Conservation (phyloP, 2,888 invertebrate species). For the Coleophora flavipennella region DNA sequence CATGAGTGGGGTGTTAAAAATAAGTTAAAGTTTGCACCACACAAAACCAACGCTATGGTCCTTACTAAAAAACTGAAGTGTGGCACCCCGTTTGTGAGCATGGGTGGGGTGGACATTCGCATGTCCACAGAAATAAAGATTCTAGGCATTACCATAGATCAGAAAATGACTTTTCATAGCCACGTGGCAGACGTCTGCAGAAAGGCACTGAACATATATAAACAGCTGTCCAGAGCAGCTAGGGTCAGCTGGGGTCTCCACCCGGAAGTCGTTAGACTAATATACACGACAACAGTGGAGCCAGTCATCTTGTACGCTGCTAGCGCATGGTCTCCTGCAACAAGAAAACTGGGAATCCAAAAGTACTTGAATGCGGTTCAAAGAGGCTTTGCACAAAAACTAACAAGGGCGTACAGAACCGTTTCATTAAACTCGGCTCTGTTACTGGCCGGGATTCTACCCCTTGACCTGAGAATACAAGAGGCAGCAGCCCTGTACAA, state of each 20-base stretch:
- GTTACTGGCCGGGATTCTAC: conserved; percentile 9
- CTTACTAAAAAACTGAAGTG: conserved; percentile 8
- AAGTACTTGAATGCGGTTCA: not conserved
- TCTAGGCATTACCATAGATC: conserved; percentile 9
- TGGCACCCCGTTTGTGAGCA: conserved; percentile 8
- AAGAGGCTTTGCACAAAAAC: conserved; percentile 3
- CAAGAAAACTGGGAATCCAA: not conserved
- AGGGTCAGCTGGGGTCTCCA: conserved; percentile 6
- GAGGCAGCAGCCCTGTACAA: not conserved
- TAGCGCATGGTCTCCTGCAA: not conserved
- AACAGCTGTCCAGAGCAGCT: conserved; percentile 6
- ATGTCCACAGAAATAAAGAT: conserved; percentile 7
- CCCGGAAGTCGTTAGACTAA: not conserved
- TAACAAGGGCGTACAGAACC: conserved; percentile 1
- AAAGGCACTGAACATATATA: conserved; percentile 5
- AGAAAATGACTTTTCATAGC: conserved; percentile 8
- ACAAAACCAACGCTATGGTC: conserved; percentile 10
- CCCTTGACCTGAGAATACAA: conserved; percentile 7
- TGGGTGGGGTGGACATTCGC: conserved; percentile 7
- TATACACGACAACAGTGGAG: not conserved
- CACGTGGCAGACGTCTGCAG: conserved; percentile 6
- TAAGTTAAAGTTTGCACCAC: conserved; percentile 9
- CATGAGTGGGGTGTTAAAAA: conserved; percentile 10
- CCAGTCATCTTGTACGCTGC: not conserved
- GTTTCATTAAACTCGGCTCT: conserved; percentile 7